Base-by-base conservation (phyloP, 23 tunicate genomes). In the Diplosoma virens region DNA sequence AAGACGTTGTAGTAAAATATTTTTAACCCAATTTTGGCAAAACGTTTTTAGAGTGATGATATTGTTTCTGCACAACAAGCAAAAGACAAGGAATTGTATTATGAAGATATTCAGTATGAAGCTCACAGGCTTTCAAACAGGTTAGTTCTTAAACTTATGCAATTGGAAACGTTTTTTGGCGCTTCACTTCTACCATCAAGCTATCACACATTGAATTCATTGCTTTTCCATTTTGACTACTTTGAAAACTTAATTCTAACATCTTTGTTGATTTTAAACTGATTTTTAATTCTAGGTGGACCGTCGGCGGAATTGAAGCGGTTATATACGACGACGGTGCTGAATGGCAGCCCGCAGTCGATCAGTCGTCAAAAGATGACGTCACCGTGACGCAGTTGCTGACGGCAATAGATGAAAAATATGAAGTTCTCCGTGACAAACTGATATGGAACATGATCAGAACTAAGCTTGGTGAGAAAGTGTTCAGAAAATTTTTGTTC, bases 291-390 rank as follows among this genome's bases (percentile, higher is more conserved):
- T n/a, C n/a, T 18, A 89, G 96, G 66, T 89, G 96, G 96, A 68
- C 78, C 47, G 24, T 70, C 28, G 96, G 75, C 71, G 96, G 96
- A 5, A 81, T 77, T 9, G 88, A 89, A 63, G 88, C 96, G 2
- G 88, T 89, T 1, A 82, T 89, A 0, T 82, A 82, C 50, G 96
- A 89, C 47, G 96, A 89, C 33, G 96, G 96, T 9, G 52, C 79
- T 26, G 96, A 89, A 59, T 63, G 75, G 88, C 81, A 82, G 21
- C 37, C 11, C 2, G 28, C 41, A 30, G 48, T 30, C 5, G 68
- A 76, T 24, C 35, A 17, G 11, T 3, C 33, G 25, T 21, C 67
- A 21, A 72, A 72, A 48, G 68, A 81, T 70, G 59, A 63, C n/a
- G 79, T 81, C 48, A 53, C 87, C 1, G n/a, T 89, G 6, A 29